Evolutionary conservation across 2,888 invertebrate species (phyloP), one percentile per base, ranked within the genome.

Genomic region (Acronicta alni): DNA sequence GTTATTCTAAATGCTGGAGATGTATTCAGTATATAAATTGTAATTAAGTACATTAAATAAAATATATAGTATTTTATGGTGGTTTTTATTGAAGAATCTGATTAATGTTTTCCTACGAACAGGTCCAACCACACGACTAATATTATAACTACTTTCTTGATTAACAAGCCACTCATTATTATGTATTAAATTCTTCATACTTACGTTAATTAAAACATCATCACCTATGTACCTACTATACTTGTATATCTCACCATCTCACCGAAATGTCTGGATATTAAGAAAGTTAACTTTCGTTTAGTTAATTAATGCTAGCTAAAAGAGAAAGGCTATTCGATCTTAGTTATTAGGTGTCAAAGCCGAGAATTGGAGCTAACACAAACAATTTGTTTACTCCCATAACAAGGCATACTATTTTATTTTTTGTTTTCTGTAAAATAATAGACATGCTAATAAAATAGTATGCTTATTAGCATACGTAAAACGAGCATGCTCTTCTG

Each of bases 241-340:
- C 14, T 26, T n/a, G 9, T 20, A 9, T 35, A 39, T 49, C 26
- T 32, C 9, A 38, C 2, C n/a, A 39, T 49, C 26, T 32, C 9
- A 38, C 2, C n/a, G 1, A 20, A 62, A 54, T 39, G 32, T 64
- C 5, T 15, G 30, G 20, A 7, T 18, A 43, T 70, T 47, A 64
- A 20, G 66, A 52, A 71, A 71, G 23, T 51, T 30, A 41, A 65
- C 66, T 66, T 66, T 66, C 72, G 6, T 56, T 14, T 20, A 30
- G 14, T 41, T 23, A 51, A 44, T 51, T 5, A 47, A 57, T 65
- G 43, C 65, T 66, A 65, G 72, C 17, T 8, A 71, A 66, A 6
- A 52, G 72, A 56, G 72, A 71, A 71, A 66, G 66, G 46, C 18
- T 9, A 4, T 30, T 39, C 54, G 43, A 52, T 69, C 18, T 20